These are phyloP conservation scores for Sycophaga agraensis DNA, from an alignment of 1,140 invertebrate genomes.

Conservation along the genomic window DNA sequence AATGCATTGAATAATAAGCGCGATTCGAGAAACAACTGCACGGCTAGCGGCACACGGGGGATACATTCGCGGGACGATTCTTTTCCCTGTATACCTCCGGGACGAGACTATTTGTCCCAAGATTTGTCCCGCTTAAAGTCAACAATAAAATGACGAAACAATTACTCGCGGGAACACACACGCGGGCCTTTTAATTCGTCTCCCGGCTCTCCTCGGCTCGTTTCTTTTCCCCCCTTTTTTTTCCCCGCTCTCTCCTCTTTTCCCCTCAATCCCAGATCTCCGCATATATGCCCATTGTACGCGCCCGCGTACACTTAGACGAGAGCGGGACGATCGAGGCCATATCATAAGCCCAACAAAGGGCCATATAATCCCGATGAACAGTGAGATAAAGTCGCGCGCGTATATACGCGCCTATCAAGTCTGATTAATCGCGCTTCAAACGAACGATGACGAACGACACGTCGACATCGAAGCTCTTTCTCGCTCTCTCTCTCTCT, in stretches of 20 bases:
- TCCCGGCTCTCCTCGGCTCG: background rate
- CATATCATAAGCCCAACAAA: conserved; percentile 23
- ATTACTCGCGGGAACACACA: conserved; percentile 15
- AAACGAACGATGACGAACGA: conserved; percentile 29
- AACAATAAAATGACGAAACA: conserved; percentile 29
- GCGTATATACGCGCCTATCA: conserved; percentile 18
- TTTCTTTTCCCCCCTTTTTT: background rate
- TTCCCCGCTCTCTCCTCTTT: background rate
- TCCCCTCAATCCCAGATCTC: background rate
- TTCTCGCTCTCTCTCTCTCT: background rate
- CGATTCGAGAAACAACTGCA: too few species aligned
- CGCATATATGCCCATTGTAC: background rate
- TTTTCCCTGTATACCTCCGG: too few species aligned
- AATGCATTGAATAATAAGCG: too few species aligned
- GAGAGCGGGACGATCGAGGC: background rate
- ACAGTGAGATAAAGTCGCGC: conserved; percentile 21
- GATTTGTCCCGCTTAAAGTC: conserved; percentile 18
- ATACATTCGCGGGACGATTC: too few species aligned
- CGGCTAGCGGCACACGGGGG: too few species aligned
- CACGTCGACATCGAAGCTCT: conserved; percentile 9
- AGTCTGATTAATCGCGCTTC: conserved; percentile 29
- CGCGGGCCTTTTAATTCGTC: conserved; percentile 1
- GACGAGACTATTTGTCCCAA: too few species aligned
- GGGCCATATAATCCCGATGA: conserved; percentile 28
- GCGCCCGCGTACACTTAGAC: too few species aligned